Evolutionary conservation across 2,113 vertebrate species (phyloP).

Genomic region (Furnarius figulus): DNA sequence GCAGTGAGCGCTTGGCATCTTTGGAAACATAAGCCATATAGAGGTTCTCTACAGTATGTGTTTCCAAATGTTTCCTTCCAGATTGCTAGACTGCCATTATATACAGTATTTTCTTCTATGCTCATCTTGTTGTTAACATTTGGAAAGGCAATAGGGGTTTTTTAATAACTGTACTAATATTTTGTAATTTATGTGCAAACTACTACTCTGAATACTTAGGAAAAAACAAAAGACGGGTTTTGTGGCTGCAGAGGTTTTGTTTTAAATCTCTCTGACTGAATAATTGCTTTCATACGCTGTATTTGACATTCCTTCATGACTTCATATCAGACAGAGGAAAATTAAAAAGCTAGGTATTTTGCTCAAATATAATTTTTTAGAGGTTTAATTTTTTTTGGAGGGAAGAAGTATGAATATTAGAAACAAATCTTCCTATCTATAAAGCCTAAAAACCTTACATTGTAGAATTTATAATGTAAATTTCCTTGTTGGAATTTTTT

Average conservation of each 20-base stretch:
- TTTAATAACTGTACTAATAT: background rate
- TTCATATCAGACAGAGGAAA: background rate
- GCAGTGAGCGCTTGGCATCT: accelerated
- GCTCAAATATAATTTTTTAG: background rate
- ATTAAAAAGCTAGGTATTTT: background rate
- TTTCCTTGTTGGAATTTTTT: background rate
- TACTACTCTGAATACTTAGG: background rate
- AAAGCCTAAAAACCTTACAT: background rate
- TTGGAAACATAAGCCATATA: background rate
- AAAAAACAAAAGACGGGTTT: background rate
- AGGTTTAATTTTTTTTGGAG: background rate
- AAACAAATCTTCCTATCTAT: background rate
- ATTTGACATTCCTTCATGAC: background rate
- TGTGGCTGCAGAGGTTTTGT: background rate
- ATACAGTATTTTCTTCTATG: background rate
- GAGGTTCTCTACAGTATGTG: background rate
- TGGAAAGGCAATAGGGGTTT: background rate
- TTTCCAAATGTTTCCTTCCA: background rate
- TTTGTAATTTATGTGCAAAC: background rate
- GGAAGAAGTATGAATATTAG: background rate
- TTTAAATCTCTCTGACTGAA: background rate
- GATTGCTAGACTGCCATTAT: background rate
- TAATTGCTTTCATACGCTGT: background rate
- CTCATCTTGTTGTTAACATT: background rate
- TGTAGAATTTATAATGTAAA: background rate